Percentiles rank a stretch among this genome's conserved stretches.
phyloP scores from a whole-genome alignment of 1,140 invertebrate genomes.

The Zophobas morio region DNA sequence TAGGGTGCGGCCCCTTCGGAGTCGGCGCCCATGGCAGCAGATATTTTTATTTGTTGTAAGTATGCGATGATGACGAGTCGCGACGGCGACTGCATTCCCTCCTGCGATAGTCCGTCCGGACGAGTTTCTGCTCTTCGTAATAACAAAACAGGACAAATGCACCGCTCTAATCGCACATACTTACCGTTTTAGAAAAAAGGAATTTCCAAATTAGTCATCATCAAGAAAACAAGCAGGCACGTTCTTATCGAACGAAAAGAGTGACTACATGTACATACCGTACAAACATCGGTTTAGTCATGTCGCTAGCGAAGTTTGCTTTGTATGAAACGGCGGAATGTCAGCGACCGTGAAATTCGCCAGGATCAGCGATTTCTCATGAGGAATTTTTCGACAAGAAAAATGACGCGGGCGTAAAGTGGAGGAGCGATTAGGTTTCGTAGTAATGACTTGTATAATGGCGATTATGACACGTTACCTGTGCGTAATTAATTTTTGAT shows the following conservation, averaged over 20 bases:
- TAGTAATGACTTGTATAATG: background rate
- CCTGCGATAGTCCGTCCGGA: background rate
- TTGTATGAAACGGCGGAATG: slow-evolving; percentile 13
- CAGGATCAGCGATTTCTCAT: background rate
- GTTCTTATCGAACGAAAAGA: background rate
- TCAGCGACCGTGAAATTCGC: slow-evolving; percentile 24
- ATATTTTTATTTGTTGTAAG: background rate
- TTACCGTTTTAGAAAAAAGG: background rate
- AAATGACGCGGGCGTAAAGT: background rate
- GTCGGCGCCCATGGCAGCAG: background rate
- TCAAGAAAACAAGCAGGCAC: background rate
- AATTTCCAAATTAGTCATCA: slow-evolving; percentile 30
- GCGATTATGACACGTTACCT: background rate
- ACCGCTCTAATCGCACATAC: slow-evolving; percentile 23
- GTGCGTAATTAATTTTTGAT: background rate
- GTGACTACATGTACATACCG: background rate
- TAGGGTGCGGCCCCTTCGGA: no score
- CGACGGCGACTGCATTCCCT: slow-evolving; percentile 7
- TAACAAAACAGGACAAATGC: background rate
- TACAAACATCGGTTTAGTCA: background rate
- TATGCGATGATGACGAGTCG: background rate
- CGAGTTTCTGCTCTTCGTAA: background rate
- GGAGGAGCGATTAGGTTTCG: background rate
- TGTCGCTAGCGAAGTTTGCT: background rate
- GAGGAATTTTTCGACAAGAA: background rate